Evolutionary conservation across 64 coral and sea anemone species (phyloP), one percentile per base, ranked within the genome.

Genomic region (Stichodactyla mertensii): DNA sequence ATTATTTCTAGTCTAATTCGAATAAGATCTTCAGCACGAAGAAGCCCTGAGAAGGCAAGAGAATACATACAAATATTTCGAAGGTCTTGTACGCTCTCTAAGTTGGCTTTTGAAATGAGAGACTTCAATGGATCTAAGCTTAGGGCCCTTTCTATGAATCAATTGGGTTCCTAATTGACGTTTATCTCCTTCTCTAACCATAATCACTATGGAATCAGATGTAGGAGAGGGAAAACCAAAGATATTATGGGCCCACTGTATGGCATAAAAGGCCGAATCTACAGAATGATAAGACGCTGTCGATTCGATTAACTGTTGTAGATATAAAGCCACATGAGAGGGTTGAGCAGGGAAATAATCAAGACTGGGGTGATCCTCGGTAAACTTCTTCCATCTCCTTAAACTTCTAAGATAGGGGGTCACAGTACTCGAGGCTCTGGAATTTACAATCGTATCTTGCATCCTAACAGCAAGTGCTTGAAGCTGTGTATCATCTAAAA

Each of bases 161-260:
- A 60, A 11, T 20, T n/a, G 52, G 20, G 6, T 54, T 69, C 45
- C 74, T 15, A 53, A 74, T 52, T 45, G 11, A 27, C 55, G 52
- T 53, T 86, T 15, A 52, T 18, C 86, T 7, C 61, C 86, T 58
- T 87, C 79, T 55, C 79, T 67, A 18, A 87, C 66, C 31, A 67
- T 24, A n/a, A 83, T 69, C 55, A 88, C 56, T 52, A 92, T 88
- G 19, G 88, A 84, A 51, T 91, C 57, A 15, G 78, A n/a, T 22
- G 57, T 77, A 60, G 77, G 89, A 20, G 88, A 89, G 11, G 16
- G n/a, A 26, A 84, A 78, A 16, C 79, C 8, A 45, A 78, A 23
- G 77, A 87, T 94, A 16, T 52, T 82, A 62, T 90, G 92, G 56
- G 86, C 92, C 92, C 92, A 94, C 55, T 57, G 54, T 56, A 85